Base-by-base conservation (phyloP, 2,797 vertebrate species). In the Salarias fasciatus region DNA sequence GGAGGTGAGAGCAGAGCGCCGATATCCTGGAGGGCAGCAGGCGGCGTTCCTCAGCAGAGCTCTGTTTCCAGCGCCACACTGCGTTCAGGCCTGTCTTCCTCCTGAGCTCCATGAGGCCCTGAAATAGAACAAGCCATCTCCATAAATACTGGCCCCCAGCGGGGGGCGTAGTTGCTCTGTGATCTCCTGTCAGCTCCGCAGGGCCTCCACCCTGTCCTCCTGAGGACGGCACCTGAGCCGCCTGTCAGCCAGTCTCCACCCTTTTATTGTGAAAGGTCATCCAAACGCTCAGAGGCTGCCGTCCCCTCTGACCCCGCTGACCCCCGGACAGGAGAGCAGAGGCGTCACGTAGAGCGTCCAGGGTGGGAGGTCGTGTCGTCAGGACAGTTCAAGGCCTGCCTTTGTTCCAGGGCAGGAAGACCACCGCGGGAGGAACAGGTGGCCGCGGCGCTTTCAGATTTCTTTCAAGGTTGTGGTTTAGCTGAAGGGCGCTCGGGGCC, bases 101-200 rank as follows among this genome's bases (percentile, higher is more conserved):
- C 48, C 50, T 74, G 85, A 89, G 79, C 85, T 84, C 66, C 4
- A 2, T 0, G 11, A 79, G 77, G 70, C 85, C 86, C 83, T 90
- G 87, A 91, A 90, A 89, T 89, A 90, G 89, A 90, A 89, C 89
- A 92, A 91, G 82, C 86, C 50, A 56, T 79, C 85, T 72, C 86
- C 90, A 88, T 86, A 91, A 92, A 94, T 89, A 88, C 84, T 75
- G 76, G 85, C 58, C 56, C 77, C 82, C 78, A 85, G n/a, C n/a
- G n/a, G 66, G 55, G 52, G 51, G 12, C 65, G 45, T 90, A 91
- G 92, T 90, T 90, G 88, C 83, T 89, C 84, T 80, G 83, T 84
- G 77, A 88, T 77, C 83, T 69, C 58, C 40, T 54, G 53, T 64
- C 40, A 5, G 57, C 58, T 77, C 79, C 60, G 18, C 52, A 64